Percentiles rank a stretch among this genome's conserved stretches.
Conservation (phyloP, 2,888 invertebrate genomes). For the Chaitophorus viminalis region DNA sequence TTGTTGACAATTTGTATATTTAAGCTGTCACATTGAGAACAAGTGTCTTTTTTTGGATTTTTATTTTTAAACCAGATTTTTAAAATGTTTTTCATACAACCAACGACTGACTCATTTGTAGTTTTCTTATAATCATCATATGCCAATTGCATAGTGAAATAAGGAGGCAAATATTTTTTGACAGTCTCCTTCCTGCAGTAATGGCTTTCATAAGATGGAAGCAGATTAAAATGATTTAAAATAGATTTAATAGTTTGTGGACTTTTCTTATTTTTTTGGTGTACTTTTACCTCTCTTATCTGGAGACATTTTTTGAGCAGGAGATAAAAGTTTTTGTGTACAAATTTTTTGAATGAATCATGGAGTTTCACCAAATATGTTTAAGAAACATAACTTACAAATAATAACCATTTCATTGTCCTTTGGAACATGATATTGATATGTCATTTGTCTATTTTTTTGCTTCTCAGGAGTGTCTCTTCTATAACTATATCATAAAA, state of each 20-base stretch:
- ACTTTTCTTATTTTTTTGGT: not conserved
- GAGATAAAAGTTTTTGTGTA: not conserved
- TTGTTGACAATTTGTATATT: constrained; percentile 1
- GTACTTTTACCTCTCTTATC: not conserved
- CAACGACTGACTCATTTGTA: not conserved
- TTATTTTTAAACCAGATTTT: not conserved
- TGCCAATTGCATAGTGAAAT: constrained; percentile 5
- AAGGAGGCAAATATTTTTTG: constrained; percentile 7
- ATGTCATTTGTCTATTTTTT: not conserved
- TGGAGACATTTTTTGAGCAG: not conserved
- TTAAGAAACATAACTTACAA: not conserved
- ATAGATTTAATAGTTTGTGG: not conserved
- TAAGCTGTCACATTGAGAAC: not conserved
- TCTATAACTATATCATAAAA: no score
- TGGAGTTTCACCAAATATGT: not conserved
- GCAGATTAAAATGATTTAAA: not conserved
- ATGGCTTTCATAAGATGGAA: constrained; percentile 8
- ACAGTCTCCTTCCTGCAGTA: not conserved
- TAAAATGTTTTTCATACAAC: constrained; percentile 6
- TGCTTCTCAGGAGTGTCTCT: constrained; percentile 1
- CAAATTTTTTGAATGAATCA: not conserved
- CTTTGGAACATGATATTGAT: not conserved
- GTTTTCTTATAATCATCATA: constrained; percentile 7
- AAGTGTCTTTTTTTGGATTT: not conserved
- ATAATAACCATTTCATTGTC: not conserved